Evolutionary conservation across 2,888 invertebrate genomes (phyloP), one percentile per base, ranked within the genome.

Genomic region (Embidobia sp.): DNA sequence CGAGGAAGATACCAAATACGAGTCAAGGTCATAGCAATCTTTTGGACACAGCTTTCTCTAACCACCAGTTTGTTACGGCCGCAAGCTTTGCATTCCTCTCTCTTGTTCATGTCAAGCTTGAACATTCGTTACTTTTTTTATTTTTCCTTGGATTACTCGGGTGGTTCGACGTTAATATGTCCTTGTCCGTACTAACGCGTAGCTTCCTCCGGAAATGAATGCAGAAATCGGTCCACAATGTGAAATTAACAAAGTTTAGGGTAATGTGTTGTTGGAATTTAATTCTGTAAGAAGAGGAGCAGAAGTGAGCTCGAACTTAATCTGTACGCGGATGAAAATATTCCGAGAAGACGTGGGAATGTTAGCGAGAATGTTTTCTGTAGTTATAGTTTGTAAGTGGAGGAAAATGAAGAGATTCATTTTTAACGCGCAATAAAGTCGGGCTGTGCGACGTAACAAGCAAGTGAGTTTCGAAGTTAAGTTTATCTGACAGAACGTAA

Each of bases 331-430:
- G 33, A 33, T 29, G 19, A 48, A 29, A 48, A 16, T 49, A 49
- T 49, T 19, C 49, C 13, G n/a, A 19, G n/a, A 31, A 33, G n/a
- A n/a, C n/a, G 31, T 49, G 49, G 33, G 18, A 49, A 33, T n/a
- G n/a, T n/a, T n/a, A n/a, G n/a, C n/a, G n/a, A 33, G 49, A 49
- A 49, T 49, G 49, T n/a, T 49, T 49, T 33, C 31, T 31, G 49
- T 33, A 31, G 18, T 49, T 49, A 31, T 31, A 33, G 31, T 48
- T 48, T 49, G 33, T 18, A 18, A 19, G 19, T 33, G 29, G 31
- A 18, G 19, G 49, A 31, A 49, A 33, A 49, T 49, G 29, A 33
- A 49, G 33, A 49, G 49, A 31, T 49, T 31, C 49, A 49, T 33
- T 49, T 49, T 49, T 49, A 49, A 49, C 19, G 49, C 11, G n/a